Evolutionary conservation across 1,140 invertebrate species (phyloP).

Genomic region (Diploscapter pachys): DNA sequence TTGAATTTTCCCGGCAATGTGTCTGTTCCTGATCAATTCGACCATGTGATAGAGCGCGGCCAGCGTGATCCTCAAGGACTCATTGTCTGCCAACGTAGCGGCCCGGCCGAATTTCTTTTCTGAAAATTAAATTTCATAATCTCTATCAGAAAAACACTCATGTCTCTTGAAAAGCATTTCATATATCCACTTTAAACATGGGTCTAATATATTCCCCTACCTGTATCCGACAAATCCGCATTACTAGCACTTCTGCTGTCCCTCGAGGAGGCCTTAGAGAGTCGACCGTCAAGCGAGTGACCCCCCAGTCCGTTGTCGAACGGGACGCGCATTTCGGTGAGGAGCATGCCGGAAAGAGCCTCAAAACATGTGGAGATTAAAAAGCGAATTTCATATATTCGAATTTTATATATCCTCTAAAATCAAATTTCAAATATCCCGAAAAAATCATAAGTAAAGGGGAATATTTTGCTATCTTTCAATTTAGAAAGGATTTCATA

Average conservation of each 20-base stretch:
- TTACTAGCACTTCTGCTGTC: constrained; percentile 33
- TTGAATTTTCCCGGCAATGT: constrained; percentile 21
- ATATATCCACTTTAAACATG: not conserved
- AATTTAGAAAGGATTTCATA: not conserved
- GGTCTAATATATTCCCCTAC: constrained; percentile 1
- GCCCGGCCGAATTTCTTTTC: constrained; percentile 18
- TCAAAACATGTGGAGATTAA: constrained; percentile 14
- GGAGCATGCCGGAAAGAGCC: constrained; percentile 43
- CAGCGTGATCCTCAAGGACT: constrained; percentile 47
- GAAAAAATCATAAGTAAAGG: not conserved
- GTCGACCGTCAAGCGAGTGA: constrained; percentile 37
- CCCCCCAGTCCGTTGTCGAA: constrained; percentile 42
- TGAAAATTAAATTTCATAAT: not conserved
- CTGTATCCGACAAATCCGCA: constrained; percentile 27
- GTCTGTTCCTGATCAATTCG: constrained; percentile 45
- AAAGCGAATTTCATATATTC: not conserved
- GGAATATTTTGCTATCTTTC: not conserved
- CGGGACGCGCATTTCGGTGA: constrained; percentile 41
- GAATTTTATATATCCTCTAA: not conserved
- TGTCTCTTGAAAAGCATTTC: not conserved
- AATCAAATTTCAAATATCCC: not conserved
- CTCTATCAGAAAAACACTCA: no score
- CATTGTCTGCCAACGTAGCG: constrained; percentile 55
- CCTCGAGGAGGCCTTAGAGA: constrained; percentile 47
- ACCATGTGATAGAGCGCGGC: constrained; percentile 54